Evolutionary conservation across 2,113 vertebrate genomes (phyloP).

Genomic region (Plecotus auritus): DNA sequence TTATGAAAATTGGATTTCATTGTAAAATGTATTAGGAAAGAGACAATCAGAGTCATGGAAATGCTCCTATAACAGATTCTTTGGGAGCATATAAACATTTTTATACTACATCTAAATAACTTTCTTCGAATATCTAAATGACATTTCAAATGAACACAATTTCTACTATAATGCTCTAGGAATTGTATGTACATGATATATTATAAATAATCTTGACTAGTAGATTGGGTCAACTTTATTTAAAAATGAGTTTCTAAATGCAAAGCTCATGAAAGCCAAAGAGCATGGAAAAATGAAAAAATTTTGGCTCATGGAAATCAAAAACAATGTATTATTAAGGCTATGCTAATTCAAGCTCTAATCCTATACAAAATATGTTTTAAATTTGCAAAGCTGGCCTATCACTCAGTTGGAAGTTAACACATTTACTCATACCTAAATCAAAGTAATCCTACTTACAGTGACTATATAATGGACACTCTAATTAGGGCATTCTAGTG

Average conservation of each 20-base stretch:
- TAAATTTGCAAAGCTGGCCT: neutral
- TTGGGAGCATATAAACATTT: constrained; percentile 49
- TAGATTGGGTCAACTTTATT: constrained; percentile 13
- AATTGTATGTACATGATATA: neutral
- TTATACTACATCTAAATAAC: constrained; percentile 44
- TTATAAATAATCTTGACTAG: constrained; percentile 13
- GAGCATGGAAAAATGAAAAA: constrained; percentile 1
- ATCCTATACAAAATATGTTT: neutral
- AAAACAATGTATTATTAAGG: neutral
- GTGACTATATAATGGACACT: neutral
- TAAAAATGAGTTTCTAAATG: constrained; percentile 5
- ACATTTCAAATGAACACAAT: constrained; percentile 45
- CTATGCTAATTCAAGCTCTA: neutral
- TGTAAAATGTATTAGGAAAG: constrained; percentile 53
- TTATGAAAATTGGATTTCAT: constrained; percentile 63
- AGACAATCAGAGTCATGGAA: constrained; percentile 62
- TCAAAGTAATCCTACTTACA: constrained; percentile 16
- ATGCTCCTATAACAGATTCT: constrained; percentile 47
- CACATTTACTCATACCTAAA: constrained; percentile 21
- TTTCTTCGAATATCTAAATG: constrained; percentile 38
- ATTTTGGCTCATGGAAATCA: neutral
- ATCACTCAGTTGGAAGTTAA: neutral
- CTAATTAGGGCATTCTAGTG: neutral
- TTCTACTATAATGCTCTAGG: neutral
- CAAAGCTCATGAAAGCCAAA: neutral